Conservation (phyloP, 2,113 vertebrate species). For the Vidua macroura region DNA sequence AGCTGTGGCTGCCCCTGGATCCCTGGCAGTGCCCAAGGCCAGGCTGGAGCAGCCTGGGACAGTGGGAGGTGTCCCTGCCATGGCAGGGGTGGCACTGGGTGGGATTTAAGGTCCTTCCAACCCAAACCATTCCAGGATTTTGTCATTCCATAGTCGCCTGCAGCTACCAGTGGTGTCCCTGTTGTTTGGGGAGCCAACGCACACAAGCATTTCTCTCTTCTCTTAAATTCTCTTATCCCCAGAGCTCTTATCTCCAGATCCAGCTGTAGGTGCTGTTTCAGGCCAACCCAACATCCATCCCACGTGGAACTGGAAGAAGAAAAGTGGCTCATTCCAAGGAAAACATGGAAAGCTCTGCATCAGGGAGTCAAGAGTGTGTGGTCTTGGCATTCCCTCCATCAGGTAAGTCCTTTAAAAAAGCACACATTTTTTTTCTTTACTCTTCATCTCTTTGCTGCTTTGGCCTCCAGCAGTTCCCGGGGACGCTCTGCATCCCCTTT, state of each 20-base stretch:
- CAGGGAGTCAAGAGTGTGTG: neutral
- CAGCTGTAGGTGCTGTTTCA: neutral
- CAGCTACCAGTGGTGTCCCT: neutral
- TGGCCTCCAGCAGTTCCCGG: fast-evolving
- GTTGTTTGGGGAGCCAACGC: neutral
- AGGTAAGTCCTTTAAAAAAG: neutral
- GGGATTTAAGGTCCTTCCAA: neutral
- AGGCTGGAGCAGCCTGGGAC: neutral
- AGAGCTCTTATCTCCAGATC: neutral
- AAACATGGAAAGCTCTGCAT: neutral
- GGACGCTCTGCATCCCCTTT: neutral
- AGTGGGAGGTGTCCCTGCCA: neutral
- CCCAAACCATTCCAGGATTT: neutral
- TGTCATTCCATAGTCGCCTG: neutral
- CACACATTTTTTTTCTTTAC: neutral
- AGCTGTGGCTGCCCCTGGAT: neutral
- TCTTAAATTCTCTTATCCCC: neutral
- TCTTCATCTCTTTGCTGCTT: neutral
- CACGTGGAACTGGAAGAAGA: neutral
- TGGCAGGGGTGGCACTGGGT: neutral
- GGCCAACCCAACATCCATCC: neutral
- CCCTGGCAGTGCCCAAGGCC: neutral
- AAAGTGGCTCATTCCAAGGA: neutral
- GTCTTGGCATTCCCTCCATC: neutral
- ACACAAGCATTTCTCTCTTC: no score